A percentile compares a stretch with the other conserved stretches of the same genome.
Evolutionary conservation across 1,140 invertebrate species (phyloP).

Genomic region (Aphelenchoides avenae): DNA sequence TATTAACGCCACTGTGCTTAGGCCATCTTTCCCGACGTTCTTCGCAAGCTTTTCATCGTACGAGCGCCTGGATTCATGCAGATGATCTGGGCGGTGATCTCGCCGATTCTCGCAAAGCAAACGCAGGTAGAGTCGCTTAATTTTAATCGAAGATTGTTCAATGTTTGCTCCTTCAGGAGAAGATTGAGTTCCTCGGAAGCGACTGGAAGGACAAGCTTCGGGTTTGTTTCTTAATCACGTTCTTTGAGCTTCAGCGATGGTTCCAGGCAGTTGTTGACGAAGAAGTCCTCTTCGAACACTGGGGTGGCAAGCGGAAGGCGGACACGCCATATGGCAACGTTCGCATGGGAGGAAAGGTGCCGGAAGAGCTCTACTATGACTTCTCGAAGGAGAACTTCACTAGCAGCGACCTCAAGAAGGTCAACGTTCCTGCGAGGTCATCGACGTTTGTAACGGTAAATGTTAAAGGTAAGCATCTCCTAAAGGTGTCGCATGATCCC

Average conservation of each 20-base stretch:
- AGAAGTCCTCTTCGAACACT: slow-evolving; percentile 40
- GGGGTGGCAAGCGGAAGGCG: slow-evolving; percentile 39
- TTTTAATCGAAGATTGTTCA: no score
- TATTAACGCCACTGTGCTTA: no score
- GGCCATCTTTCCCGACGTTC: slow-evolving; percentile 48
- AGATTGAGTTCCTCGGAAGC: slow-evolving; percentile 43
- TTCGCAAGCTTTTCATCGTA: slow-evolving; percentile 43
- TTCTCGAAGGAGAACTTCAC: slow-evolving; percentile 10
- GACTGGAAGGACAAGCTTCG: slow-evolving; percentile 42
- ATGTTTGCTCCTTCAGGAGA: no score
- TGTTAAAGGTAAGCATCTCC: slow-evolving; percentile 17
- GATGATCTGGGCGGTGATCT: slow-evolving; percentile 37
- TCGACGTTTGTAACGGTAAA: slow-evolving; percentile 31
- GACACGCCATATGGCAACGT: slow-evolving; percentile 39
- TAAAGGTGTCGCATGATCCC: no score
- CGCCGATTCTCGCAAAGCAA: slow-evolving; percentile 40
- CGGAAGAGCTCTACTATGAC: slow-evolving; percentile 23
- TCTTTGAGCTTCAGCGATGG: slow-evolving; percentile 1
- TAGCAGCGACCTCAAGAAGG: slow-evolving; percentile 30
- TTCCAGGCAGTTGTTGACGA: slow-evolving; percentile 41
- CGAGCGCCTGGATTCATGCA: slow-evolving; percentile 36
- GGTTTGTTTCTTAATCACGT: slow-evolving; percentile 13
- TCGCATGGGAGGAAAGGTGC: slow-evolving; percentile 44
- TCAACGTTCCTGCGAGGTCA: slow-evolving; percentile 27
- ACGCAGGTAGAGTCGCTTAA: no score